phyloP scores from a whole-genome alignment of 92 coral and sea anemone genomes.

The Epizoanthus ramosus region DNA sequence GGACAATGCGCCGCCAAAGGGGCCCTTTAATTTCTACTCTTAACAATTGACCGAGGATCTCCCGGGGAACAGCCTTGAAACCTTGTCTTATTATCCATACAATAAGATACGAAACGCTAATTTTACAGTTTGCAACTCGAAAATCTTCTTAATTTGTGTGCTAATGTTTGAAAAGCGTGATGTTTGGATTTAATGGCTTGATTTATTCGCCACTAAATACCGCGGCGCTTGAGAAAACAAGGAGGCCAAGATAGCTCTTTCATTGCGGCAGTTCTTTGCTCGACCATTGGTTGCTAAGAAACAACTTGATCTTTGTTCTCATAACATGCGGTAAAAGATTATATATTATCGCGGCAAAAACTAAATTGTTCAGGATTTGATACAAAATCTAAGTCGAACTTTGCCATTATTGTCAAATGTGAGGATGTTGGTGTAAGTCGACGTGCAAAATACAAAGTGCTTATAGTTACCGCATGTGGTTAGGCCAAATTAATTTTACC shows the following conservation, averaged over 20 bases:
- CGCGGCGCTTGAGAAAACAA: conserved; percentile 16
- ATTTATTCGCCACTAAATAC: conserved; percentile 17
- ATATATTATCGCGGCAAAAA: conserved; percentile 34
- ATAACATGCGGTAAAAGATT: conserved; percentile 35
- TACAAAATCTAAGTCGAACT: conserved; percentile 28
- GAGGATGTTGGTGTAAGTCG: conserved; percentile 5
- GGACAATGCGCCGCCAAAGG: conserved; percentile 31
- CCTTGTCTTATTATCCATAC: conserved; percentile 16
- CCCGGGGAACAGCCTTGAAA: conserved; percentile 25
- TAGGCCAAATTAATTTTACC: conserved; percentile 71
- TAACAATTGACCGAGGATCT: conserved; percentile 35
- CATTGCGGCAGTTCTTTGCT: conserved; percentile 38
- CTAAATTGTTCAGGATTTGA: conserved; percentile 25
- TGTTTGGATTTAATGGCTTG: background rate
- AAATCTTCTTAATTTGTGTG: background rate
- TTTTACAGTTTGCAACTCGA: background rate
- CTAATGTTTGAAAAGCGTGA: background rate
- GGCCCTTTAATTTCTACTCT: conserved; percentile 21
- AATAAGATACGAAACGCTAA: background rate
- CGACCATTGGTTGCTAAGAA: conserved; percentile 40
- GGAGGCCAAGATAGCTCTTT: conserved; percentile 14
- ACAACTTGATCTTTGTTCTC: conserved; percentile 36
- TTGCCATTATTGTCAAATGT: background rate
- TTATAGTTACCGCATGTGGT: conserved; percentile 46
- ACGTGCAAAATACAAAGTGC: conserved; percentile 18